Conservation (phyloP, 2,797 vertebrate species). For the Phaenicophaeus curvirostris region DNA sequence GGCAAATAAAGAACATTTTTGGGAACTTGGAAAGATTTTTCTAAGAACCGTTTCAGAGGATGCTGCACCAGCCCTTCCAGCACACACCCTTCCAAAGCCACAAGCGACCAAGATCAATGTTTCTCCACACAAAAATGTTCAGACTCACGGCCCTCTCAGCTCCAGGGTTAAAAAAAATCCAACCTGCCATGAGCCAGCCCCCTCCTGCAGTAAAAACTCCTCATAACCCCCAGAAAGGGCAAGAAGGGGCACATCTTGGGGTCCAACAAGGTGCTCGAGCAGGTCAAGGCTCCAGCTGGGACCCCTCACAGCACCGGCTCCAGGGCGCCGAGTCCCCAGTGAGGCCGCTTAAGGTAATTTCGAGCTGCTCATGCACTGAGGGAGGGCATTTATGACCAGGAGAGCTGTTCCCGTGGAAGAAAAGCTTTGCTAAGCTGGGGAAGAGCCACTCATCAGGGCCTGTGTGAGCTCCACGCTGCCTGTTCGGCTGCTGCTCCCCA, state of each 20-base stretch:
- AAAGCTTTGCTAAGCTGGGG: no score
- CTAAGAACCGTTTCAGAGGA: not conserved
- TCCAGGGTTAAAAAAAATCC: not conserved
- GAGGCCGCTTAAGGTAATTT: not conserved
- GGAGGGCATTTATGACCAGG: fast-evolving
- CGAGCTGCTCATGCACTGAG: fast-evolving
- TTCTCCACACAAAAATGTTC: not conserved
- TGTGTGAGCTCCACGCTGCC: no score
- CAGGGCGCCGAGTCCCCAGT: not conserved
- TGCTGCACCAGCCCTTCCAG: not conserved
- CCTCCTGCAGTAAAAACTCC: not conserved
- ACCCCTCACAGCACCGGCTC: not conserved
- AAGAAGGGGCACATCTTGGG: no score
- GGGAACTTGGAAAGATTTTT: not conserved
- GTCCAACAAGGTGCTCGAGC: no score
- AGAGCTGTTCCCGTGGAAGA: not conserved
- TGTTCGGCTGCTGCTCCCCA: not conserved
- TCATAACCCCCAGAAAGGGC: no score
- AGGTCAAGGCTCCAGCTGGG: no score
- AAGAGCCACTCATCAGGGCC: no score
- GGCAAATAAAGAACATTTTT: not conserved
- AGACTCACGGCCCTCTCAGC: not conserved
- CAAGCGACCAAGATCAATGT: not conserved
- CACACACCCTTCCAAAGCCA: not conserved
- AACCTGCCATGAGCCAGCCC: fast-evolving